A percentile compares a stretch with the other conserved stretches of the same genome.
Evolutionary conservation across 1,140 invertebrate genomes (phyloP).

Genomic region (Ooceraea biroi): DNA sequence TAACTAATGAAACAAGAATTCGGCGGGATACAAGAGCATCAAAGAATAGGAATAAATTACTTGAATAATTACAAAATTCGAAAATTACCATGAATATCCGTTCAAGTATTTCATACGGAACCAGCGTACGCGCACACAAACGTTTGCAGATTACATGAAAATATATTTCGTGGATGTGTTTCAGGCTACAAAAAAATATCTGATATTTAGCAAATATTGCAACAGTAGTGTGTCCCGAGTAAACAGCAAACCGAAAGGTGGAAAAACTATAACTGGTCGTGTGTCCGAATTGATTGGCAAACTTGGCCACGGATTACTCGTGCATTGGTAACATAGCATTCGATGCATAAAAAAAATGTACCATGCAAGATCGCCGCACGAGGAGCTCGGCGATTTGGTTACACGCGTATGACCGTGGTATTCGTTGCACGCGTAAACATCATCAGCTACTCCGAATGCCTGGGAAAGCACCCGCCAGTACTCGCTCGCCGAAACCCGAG

Average conservation of each 20-base stretch:
- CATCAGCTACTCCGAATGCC: slow-evolving; percentile 33
- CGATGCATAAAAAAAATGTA: background rate
- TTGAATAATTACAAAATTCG: no score
- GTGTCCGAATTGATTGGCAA: slow-evolving; percentile 28
- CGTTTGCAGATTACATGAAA: background rate
- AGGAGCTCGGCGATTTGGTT: slow-evolving; percentile 25
- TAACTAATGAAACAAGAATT: background rate
- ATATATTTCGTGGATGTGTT: background rate
- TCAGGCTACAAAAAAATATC: background rate
- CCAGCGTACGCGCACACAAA: no score
- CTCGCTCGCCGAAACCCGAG: background rate
- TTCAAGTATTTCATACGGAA: no score
- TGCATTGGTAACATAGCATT: slow-evolving; percentile 19
- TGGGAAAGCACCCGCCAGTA: background rate
- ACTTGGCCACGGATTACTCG: slow-evolving; percentile 17
- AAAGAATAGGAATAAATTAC: background rate
- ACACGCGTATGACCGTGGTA: slow-evolving; percentile 34
- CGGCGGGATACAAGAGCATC: background rate
- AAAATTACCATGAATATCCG: no score
- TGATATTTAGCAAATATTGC: slow-evolving; percentile 3
- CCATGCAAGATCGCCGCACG: slow-evolving; percentile 32
- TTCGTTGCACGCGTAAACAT: slow-evolving; percentile 48
- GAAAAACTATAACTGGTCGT: background rate
- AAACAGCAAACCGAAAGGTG: background rate
- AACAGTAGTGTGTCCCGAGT: background rate